Evolutionary conservation across 2,113 vertebrate genomes (phyloP), one percentile per base, ranked within the genome.

Genomic region (Mionectes macconnelli): DNA sequence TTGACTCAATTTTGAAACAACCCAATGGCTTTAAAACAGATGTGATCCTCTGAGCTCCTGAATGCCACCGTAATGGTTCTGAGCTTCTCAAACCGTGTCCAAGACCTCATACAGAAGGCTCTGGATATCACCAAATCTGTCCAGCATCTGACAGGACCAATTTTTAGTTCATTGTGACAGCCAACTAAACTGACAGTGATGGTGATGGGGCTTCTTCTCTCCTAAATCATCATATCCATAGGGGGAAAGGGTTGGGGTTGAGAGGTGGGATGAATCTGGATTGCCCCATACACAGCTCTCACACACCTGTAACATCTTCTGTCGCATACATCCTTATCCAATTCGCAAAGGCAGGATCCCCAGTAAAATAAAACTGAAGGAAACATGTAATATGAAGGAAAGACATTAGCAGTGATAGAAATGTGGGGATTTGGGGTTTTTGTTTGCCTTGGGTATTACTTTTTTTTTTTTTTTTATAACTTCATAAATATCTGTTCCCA

Each of bases 401-500:
- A 77, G 90, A 21, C 0, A 35, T 39, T 27, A 27, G 28, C 30
- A 59, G 9, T 18, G 12, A 44, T 22, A 86, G 17, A 89, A 77
- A n/a, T 33, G 8, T 30, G 11, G 17, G 21, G 8, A 42, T 89
- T 56, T 31, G 3, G 30, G 3, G 1, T 15, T 42, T 27, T 59
- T 68, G 4, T 5, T 72, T 67, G 9, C 6, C 63, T 62, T 64
- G 8, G 13, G 6, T 20, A 14, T 14, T 18, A 9, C 14, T 33
- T 30, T 49, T 50, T 37, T 14, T 84, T 67, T 53, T 40, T 15
- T 86, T 64, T 72, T 49, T 7, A 59, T 27, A 35, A 30, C 35
- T 90, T 92, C 64, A 19, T 67, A 93, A 83, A 47, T 70, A 87
- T 59, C 76, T 89, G 4, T 52, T 94, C 47, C 82, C 63, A 74